Evolutionary conservation across 2,888 invertebrate species (phyloP).

Genomic region (Pardosa pseudoannulata): DNA sequence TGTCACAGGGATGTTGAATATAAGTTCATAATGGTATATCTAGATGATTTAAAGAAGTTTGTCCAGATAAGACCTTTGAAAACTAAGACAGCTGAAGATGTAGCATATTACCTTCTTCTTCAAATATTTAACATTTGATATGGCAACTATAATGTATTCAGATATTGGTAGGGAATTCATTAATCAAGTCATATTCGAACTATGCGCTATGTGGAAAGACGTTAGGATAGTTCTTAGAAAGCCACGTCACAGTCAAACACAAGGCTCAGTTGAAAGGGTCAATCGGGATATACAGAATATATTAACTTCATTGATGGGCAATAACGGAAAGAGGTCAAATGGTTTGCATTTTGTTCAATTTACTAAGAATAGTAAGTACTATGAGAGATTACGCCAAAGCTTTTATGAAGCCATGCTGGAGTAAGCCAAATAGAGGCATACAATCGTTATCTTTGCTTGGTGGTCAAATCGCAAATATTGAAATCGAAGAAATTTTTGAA

Average conservation of each 20-base stretch:
- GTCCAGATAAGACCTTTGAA: too few relatives aligned
- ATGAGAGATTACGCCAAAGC: too few relatives aligned
- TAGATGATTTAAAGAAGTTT: constrained; percentile 74
- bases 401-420: constrained; percentile 55
- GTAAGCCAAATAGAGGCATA: constrained; percentile 28
- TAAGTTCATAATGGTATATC: constrained; percentile 71
- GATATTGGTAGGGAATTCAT: constrained; percentile 21
- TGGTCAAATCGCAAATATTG: too few relatives aligned
- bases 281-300: constrained; percentile 44
- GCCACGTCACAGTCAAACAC: constrained; percentile 27
- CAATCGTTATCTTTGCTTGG: too few relatives aligned
- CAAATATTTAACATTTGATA: constrained; percentile 68
- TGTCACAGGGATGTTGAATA: constrained; percentile 14
- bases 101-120: constrained; percentile 55
- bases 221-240: constrained; percentile 23
- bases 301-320: constrained; percentile 33
- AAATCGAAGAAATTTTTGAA: too few relatives aligned
- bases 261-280: constrained; percentile 31
- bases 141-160: constrained; percentile 22
- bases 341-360: too few relatives aligned
- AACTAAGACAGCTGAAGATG: too few relatives aligned
- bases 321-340: too few relatives aligned
- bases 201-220: constrained; percentile 30
- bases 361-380: constrained; percentile 10
- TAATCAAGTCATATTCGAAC: constrained; percentile 18